These are phyloP conservation scores for Halcyon malimbica DNA, from an alignment of 2,113 vertebrate species.

Conservation along the genomic window DNA sequence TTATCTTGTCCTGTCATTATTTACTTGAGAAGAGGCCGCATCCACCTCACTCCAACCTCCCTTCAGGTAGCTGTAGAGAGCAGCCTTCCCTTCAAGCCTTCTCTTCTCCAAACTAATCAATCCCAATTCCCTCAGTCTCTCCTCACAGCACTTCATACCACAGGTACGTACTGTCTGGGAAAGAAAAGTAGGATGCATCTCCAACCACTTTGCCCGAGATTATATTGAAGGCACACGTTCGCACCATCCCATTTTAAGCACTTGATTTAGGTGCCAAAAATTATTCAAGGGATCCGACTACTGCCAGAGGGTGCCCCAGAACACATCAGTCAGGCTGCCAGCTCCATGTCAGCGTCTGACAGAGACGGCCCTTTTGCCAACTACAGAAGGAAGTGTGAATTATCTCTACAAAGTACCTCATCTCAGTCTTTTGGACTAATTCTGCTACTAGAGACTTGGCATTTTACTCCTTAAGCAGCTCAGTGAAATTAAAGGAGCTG, in stretches of 20 bases:
- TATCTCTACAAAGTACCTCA: not conserved
- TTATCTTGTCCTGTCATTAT: too few relatives aligned
- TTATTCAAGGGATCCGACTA: not conserved
- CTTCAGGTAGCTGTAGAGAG: too few relatives aligned
- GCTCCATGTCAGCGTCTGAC: not conserved
- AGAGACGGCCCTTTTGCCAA: not conserved
- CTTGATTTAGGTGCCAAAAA: not conserved
- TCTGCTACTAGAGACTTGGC: not conserved
- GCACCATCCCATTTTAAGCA: not conserved
- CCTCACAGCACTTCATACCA: not conserved
- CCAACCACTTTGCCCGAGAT: not conserved
- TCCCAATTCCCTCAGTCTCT: too few relatives aligned
- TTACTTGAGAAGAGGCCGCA: too few relatives aligned
- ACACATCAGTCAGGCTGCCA: not conserved
- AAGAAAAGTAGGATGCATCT: not conserved
- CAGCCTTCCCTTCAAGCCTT: too few relatives aligned
- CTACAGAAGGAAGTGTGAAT: not conserved
- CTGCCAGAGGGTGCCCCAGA: not conserved
- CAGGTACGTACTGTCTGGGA: not conserved
- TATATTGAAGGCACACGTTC: not conserved
- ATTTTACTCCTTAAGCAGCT: not conserved
- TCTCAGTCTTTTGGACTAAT: not conserved
- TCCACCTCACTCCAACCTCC: too few relatives aligned
- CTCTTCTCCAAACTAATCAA: too few relatives aligned
- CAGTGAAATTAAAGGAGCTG: not conserved